A percentile compares a stretch with the other conserved stretches of the same genome.
Evolutionary conservation across 1,140 invertebrate species (phyloP).

Genomic region (Metaphire vulgaris): DNA sequence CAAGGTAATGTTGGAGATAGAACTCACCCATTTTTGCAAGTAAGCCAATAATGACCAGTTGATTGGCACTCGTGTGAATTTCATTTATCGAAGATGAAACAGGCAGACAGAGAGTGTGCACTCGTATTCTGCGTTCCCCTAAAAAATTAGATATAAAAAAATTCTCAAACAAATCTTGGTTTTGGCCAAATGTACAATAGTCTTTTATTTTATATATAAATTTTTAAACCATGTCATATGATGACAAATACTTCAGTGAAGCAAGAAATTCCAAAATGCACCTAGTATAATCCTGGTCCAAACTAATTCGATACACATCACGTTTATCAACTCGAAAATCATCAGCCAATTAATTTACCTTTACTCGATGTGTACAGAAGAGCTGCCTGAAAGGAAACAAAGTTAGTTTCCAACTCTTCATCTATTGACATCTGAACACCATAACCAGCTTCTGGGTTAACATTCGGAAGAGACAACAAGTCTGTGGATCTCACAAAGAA

Average conservation of each 20-base stretch:
- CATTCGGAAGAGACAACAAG: constrained; percentile 88
- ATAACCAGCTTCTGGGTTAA: constrained; percentile 95
- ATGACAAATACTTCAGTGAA: too few species aligned
- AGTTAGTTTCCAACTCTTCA: constrained; percentile 78
- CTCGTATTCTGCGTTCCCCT: constrained; percentile 92
- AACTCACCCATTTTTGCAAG: constrained; percentile 90
- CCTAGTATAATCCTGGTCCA: too few species aligned
- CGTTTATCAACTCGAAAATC: too few species aligned
- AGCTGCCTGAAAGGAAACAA: constrained; percentile 94
- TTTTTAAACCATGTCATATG: too few species aligned
- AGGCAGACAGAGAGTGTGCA: constrained; percentile 92
- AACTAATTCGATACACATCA: too few species aligned
- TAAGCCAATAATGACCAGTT: constrained; percentile 85
- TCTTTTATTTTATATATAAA: too few species aligned
- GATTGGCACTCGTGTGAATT: constrained; percentile 84
- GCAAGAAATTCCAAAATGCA: too few species aligned
- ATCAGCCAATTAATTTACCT: too few species aligned
- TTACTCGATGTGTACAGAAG: constrained; percentile 95
- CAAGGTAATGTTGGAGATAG: too few species aligned
- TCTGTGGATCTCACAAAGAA: constrained; percentile 98
- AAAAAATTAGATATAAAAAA: too few species aligned
- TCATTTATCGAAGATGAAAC: constrained; percentile 75
- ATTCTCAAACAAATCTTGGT: too few species aligned
- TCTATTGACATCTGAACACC: constrained; percentile 95
- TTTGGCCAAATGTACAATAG: too few species aligned